Base-by-base conservation (phyloP, 2,113 vertebrate genomes). In the Centropus unirufus region DNA sequence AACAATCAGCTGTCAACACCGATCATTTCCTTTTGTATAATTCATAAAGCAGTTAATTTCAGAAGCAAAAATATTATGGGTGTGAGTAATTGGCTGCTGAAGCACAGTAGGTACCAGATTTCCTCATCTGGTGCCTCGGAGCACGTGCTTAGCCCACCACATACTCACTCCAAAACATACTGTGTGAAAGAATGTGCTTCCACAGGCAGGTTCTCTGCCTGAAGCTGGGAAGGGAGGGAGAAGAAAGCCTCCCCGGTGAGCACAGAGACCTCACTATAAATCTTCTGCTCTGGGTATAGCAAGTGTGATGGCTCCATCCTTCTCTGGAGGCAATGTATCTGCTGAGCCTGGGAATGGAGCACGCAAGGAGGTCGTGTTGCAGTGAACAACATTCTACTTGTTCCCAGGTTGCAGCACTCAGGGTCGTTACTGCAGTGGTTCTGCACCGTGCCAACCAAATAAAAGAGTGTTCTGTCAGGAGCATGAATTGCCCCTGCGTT, bases 21-120 rank as follows among this genome's bases (percentile, higher is more conserved):
- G 3, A 92, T 77, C 39, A 57, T 87, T 94, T 95, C 93, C 94
- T 95, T 93, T 79, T 76, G 74, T 87, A 55, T 92, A 87, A 91
- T 95, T 95, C 93, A 93, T 89, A 55, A 78, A 93, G 91, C 4
- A 63, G 77, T 91, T 92, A 69, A 95, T 96, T 96, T 93, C 93
- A 92, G 91, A 87, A 95, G 91, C 89, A 92, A 54, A 95, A 95
- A 88, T 73, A 87, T 69, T 73, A 92, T 0, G 77, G 44, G 40
- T 54, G 82, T 91, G 94, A 96, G 81, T 87, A 95, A 93, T 19
- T 66, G 83, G n/a, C 77, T 92, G 91, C 82, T 89, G 87, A 78
- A 93, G 83, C 83, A 75, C 89, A 92, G 89, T 54, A 92, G 92
- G 77, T 87, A 79, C 81, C 52, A 27, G 12, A 27, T 40, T 62